These are phyloP conservation scores for Takifugu flavidus DNA, from an alignment of 2,113 vertebrate genomes.

Conservation along the genomic window DNA sequence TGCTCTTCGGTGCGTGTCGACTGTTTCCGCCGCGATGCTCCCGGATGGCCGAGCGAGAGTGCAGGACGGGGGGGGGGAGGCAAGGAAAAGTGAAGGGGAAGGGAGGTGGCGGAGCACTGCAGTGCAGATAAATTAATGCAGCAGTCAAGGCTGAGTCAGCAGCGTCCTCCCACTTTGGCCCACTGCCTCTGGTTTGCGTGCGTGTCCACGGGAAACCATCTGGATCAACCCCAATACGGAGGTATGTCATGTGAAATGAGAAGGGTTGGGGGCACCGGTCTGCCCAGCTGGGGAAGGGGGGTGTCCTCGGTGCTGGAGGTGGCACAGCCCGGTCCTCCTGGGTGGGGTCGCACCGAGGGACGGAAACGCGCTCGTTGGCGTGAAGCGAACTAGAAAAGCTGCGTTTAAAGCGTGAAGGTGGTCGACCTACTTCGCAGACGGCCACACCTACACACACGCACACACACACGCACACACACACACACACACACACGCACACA, in stretches of 20 bases:
- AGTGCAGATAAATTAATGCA: constrained; percentile 83
- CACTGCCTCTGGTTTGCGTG: constrained; percentile 40
- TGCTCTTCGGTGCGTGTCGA: constrained; percentile 22
- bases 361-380: background rate
- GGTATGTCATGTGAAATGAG: no score
- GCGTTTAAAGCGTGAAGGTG: constrained; percentile 19
- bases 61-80: constrained; percentile 37
- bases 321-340: constrained; percentile 2
- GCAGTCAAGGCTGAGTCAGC: constrained; percentile 78
- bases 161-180: constrained; percentile 71
- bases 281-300: constrained; percentile 9
- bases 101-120: constrained; percentile 75
- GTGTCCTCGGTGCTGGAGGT: constrained; percentile 47
- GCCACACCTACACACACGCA: constrained; percentile 56
- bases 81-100: constrained; percentile 20
- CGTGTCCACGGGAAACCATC: constrained; percentile 20
- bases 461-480: no score
- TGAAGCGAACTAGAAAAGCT: constrained; percentile 10
- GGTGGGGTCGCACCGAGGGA: constrained; percentile 23
- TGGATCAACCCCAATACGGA: fast-evolving
- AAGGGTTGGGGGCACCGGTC: background rate
- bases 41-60: constrained; percentile 50
- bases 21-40: constrained; percentile 15
- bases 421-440: constrained; percentile 58
- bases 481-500: background rate